Percentiles rank a stretch among this genome's conserved stretches.
Conservation (phyloP, 2,113 vertebrate genomes). For the Morone saxatilis region DNA sequence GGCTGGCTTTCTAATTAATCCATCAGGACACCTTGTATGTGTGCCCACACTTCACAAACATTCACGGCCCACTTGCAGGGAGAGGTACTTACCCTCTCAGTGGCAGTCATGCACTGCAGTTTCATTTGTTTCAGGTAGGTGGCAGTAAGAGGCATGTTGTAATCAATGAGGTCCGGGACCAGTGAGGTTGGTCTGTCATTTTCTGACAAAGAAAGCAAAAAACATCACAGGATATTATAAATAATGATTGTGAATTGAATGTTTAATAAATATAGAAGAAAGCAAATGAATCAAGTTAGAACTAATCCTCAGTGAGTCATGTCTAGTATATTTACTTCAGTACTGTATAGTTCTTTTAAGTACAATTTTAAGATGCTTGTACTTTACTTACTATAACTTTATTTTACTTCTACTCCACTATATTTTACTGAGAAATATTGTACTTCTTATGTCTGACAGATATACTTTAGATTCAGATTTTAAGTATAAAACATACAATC, state of each 20-base stretch:
- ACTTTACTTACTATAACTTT: too few relatives aligned
- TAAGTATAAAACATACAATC: too few relatives aligned
- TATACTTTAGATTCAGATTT: too few relatives aligned
- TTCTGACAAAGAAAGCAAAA: slow-evolving; percentile 82
- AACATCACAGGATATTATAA: not conserved
- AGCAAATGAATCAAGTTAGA: not conserved
- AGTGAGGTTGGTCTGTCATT: slow-evolving; percentile 93
- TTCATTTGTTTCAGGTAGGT: slow-evolving; percentile 99
- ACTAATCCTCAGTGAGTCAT: not conserved
- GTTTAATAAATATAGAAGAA: not conserved
- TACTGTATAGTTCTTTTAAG: not conserved
- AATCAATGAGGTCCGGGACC: slow-evolving; percentile 97
- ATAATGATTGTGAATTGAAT: not conserved
- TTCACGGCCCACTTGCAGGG: not conserved
- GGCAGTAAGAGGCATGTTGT: slow-evolving; percentile 99
- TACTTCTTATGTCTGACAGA: too few relatives aligned
- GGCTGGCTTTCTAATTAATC: not conserved
- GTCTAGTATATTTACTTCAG: not conserved
- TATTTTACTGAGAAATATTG: too few relatives aligned
- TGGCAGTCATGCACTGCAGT: slow-evolving; percentile 94
- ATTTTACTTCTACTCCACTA: too few relatives aligned
- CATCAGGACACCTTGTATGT: not conserved
- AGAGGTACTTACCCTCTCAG: slow-evolving; percentile 90
- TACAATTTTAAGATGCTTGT: not conserved
- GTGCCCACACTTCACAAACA: not conserved